Conservation (phyloP, 2,113 vertebrate species). For the Paralichthys olivaceus region DNA sequence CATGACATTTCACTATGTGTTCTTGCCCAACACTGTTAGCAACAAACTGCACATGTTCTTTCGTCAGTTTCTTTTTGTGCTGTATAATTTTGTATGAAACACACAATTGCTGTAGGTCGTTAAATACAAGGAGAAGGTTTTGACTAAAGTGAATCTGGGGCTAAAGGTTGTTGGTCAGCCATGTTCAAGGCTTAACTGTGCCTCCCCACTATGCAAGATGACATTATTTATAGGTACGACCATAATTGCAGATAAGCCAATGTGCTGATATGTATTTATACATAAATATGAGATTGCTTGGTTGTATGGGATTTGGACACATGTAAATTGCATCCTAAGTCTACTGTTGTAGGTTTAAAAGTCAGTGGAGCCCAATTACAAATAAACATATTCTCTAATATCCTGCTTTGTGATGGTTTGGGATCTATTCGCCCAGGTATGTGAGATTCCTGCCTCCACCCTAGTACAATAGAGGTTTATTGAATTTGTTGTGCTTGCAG, state of each 20-base stretch:
- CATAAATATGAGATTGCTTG: background rate
- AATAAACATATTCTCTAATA: background rate
- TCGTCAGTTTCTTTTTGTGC: too few relatives aligned
- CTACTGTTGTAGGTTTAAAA: background rate
- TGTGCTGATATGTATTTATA: constrained; percentile 22
- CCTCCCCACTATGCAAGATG: constrained; percentile 19
- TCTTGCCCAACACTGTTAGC: too few relatives aligned
- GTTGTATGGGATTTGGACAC: background rate
- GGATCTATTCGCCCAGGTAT: background rate
- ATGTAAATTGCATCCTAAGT: constrained; percentile 4
- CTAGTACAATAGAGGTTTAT: background rate
- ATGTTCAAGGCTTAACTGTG: constrained; percentile 8
- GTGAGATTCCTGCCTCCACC: background rate
- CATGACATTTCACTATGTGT: too few relatives aligned
- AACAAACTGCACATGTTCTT: too few relatives aligned
- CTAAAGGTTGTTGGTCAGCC: background rate
- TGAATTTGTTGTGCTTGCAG: too few relatives aligned
- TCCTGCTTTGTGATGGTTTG: background rate
- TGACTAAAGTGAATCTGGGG: background rate
- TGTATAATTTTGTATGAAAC: too few relatives aligned
- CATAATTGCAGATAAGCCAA: constrained; percentile 4
- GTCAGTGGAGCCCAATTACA: constrained; percentile 1
- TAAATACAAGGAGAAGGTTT: background rate
- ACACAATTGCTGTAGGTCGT: background rate
- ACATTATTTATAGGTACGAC: constrained; percentile 24